A percentile compares a stretch with the other conserved stretches of the same genome.
Evolutionary conservation across 2,888 invertebrate genomes (phyloP).

Genomic region (Hyposoter didymator): DNA sequence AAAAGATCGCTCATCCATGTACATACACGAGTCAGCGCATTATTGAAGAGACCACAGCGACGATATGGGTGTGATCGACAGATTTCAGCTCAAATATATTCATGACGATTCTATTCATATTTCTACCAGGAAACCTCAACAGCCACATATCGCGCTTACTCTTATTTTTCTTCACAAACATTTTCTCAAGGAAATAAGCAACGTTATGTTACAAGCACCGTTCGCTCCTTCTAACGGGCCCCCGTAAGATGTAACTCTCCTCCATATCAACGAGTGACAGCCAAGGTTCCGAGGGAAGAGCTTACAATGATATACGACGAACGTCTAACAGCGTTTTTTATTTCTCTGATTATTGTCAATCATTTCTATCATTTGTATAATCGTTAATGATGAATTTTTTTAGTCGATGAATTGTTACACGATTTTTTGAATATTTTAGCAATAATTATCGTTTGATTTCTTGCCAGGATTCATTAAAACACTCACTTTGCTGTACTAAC

Average conservation of each 20-base stretch:
- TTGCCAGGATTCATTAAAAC: not conserved
- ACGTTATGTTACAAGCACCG: conserved; percentile 35
- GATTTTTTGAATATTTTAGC: not conserved
- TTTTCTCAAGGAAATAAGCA: conserved; percentile 50
- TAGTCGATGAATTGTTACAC: not conserved
- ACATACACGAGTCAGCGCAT: not conserved
- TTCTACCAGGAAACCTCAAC: not conserved
- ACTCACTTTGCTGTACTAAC: not conserved
- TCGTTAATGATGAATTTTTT: too few species aligned
- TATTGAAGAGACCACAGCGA: conserved; percentile 20
- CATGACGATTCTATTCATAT: not conserved
- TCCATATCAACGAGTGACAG: not conserved
- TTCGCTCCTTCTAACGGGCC: conserved; percentile 26
- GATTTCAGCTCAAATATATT: conserved; percentile 39
- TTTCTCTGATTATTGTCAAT: not conserved
- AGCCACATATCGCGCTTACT: conserved; percentile 33
- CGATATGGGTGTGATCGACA: conserved; percentile 49
- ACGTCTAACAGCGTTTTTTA: not conserved
- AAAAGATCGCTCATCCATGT: conserved; percentile 30
- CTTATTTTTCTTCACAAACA: not conserved
- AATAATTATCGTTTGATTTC: not conserved
- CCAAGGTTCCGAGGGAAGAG: not conserved
- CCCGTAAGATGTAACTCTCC: not conserved
- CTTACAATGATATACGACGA: not conserved
- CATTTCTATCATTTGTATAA: too few species aligned